Evolutionary conservation across 2,888 invertebrate genomes (phyloP).

Genomic region (Limnephilus lunatus): DNA sequence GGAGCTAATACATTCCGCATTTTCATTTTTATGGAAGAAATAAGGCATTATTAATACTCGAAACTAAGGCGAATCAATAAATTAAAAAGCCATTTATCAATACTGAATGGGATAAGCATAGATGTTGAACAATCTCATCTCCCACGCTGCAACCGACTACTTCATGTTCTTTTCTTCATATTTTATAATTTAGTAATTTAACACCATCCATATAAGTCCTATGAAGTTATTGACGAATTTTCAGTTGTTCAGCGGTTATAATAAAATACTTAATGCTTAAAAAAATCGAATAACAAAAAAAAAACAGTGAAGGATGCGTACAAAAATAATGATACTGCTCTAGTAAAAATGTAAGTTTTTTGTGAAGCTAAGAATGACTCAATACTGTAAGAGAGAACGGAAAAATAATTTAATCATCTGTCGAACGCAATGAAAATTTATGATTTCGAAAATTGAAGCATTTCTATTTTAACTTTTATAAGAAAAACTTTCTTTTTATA

Average conservation of each 20-base stretch:
- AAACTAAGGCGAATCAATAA: background rate
- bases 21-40: background rate
- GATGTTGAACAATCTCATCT: background rate
- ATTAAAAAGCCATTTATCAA: background rate
- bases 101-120: background rate
- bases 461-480: no score
- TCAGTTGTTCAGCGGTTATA: background rate
- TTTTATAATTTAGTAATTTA: slow-evolving; percentile 3
- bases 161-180: background rate
- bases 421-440: no score
- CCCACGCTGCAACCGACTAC: background rate
- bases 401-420: no score
- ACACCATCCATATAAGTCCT: background rate
- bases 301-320: background rate
- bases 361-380: no score
- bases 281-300: background rate
- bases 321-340: no score
- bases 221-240: background rate
- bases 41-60: background rate
- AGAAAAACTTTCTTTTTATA: no score
- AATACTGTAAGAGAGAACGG: no score
- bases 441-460: no score
- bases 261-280: background rate
- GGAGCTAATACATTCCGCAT: background rate
- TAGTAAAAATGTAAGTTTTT: no score